These are phyloP conservation scores for Synergus laeviventris DNA, from an alignment of 2,888 invertebrate species.

Conservation along the genomic window DNA sequence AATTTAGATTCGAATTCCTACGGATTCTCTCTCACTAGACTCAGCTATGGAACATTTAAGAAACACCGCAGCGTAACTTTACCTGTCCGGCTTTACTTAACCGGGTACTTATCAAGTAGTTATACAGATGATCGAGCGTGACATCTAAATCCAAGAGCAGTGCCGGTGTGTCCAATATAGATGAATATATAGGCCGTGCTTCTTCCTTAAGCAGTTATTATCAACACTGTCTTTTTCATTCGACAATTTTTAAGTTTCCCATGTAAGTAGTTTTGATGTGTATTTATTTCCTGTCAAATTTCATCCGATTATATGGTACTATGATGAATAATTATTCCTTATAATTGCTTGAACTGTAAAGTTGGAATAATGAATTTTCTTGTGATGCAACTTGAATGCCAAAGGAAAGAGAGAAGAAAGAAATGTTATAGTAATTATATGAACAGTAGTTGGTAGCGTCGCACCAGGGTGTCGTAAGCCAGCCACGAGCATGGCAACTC, in stretches of 20 bases:
- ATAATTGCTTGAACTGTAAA: background rate
- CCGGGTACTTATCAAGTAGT: constrained; percentile 1
- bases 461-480: constrained; percentile 53
- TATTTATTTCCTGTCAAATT: no score
- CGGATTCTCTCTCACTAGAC: constrained; percentile 19
- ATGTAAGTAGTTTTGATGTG: no score
- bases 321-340: no score
- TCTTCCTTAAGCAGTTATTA: constrained; percentile 44
- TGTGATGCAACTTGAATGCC: background rate
- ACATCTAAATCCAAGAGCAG: constrained; percentile 48
- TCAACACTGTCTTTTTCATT: background rate
- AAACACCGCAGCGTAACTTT: background rate
- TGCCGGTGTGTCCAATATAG: constrained; percentile 43
- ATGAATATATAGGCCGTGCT: constrained; percentile 46
- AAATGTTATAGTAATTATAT: constrained; percentile 45
- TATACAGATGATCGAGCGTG: constrained; percentile 48
- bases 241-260: no score
- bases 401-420: constrained; percentile 35
- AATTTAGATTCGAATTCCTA: constrained; percentile 52
- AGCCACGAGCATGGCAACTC: constrained; percentile 49
- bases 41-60: background rate
- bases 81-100: background rate
- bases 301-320: no score
- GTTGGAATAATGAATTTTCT: background rate
- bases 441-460: constrained; percentile 51